These are phyloP conservation scores for Paradoxurus hermaphroditus DNA, from an alignment of 2,113 vertebrate species.

Conservation along the genomic window DNA sequence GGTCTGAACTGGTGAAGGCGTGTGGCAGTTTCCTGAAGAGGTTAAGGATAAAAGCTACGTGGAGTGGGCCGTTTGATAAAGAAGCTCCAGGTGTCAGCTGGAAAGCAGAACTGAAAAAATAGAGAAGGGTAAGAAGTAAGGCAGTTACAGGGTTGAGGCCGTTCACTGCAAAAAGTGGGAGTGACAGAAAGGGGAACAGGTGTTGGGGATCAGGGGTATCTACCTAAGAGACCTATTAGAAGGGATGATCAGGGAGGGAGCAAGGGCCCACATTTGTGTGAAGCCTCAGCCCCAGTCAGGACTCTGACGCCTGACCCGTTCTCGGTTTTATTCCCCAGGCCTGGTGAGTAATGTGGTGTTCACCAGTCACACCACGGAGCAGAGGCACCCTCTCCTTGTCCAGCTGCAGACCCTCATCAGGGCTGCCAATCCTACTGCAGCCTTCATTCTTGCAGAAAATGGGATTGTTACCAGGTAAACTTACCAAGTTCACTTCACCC, in stretches of 20 bases:
- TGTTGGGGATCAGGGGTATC: not conserved
- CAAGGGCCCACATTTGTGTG: not conserved
- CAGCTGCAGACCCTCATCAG: conserved; percentile 92
- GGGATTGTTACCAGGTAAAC: conserved; percentile 92
- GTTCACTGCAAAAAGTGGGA: not conserved
- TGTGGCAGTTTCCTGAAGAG: not conserved
- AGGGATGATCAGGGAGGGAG: not conserved
- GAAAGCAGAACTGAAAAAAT: not conserved
- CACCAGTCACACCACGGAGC: conserved; percentile 89
- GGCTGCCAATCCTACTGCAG: conserved; percentile 89
- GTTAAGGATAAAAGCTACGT: not conserved
- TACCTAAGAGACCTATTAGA: not conserved
- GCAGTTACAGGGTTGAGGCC: not conserved
- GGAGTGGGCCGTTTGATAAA: not conserved
- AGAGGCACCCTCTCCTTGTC: conserved; percentile 88
- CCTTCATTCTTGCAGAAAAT: conserved; percentile 92
- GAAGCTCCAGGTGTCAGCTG: not conserved
- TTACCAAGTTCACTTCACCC: not conserved
- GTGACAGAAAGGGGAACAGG: not conserved
- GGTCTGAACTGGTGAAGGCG: not conserved
- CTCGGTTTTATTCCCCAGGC: conserved; percentile 82
- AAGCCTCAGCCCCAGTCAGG: not conserved
- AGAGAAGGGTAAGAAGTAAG: not conserved
- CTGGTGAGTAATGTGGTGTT: conserved; percentile 93
- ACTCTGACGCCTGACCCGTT: not conserved